Conservation (phyloP, 2,113 vertebrate genomes). For the Tragulus kanchil region DNA sequence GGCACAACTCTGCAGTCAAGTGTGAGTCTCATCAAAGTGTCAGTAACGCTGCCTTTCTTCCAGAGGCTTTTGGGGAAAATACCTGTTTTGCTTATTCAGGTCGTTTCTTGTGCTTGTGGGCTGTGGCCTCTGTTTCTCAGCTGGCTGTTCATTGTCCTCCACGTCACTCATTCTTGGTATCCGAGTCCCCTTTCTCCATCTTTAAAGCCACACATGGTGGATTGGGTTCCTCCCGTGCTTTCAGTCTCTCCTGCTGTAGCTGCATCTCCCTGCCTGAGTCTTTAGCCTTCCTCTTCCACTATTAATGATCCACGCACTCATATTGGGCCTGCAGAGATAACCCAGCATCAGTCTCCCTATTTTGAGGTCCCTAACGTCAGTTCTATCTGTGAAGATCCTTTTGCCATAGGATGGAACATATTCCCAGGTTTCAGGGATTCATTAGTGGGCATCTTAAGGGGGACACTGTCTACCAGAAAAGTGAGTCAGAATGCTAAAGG, state of each 20-base stretch:
- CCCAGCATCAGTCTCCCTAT: fast-evolving
- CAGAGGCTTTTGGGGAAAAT: fast-evolving
- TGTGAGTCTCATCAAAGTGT: neutral
- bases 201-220: fast-evolving
- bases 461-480: neutral
- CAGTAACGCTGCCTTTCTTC: too few relatives aligned
- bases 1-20: too few relatives aligned
- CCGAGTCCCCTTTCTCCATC: fast-evolving
- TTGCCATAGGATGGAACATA: fast-evolving
- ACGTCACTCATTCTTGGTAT: neutral
- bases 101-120: too few relatives aligned
- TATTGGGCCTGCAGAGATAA: neutral
- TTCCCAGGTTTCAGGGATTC: neutral
- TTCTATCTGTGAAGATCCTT: neutral
- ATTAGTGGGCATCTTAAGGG: neutral
- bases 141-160: neutral
- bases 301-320: neutral
- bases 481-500: neutral
- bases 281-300: neutral
- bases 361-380: too few relatives aligned
- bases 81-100: neutral
- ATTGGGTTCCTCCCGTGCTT: neutral
- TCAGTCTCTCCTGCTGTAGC: fast-evolving
- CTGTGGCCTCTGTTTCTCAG: neutral
- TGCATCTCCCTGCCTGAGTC: neutral